Evolutionary conservation across 53 echinoderm and acorn worm genomes (phyloP).

Genomic region (Temnopleurus reevesii): DNA sequence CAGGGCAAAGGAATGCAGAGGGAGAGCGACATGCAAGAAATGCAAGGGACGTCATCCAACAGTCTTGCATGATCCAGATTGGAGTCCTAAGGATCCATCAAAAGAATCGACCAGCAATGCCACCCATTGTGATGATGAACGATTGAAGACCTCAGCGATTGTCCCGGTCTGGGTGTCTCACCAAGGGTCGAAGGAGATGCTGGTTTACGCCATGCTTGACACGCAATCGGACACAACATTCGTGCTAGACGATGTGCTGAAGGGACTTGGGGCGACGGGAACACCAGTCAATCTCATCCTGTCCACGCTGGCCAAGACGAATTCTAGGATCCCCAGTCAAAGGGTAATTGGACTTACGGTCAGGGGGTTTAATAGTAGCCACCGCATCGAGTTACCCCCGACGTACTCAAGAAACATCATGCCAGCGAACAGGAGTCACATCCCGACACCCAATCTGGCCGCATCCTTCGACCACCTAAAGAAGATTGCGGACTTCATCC

Average conservation of each 20-base stretch:
- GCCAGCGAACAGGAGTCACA: conserved; percentile 63
- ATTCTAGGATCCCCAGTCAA: neutral
- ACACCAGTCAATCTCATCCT: neutral
- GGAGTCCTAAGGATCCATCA: neutral
- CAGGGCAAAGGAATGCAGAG: neutral
- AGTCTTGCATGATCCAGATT: neutral
- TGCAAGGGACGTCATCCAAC: neutral
- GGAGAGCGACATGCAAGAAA: neutral
- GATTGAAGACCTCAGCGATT: neutral
- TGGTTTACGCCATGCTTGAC: conserved; percentile 32
- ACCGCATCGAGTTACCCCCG: neutral
- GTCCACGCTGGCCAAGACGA: neutral
- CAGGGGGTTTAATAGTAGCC: neutral
- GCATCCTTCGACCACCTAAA: conserved; percentile 51
- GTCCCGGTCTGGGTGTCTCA: conserved; percentile 31
- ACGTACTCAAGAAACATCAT: conserved; percentile 12
- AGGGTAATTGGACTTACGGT: neutral
- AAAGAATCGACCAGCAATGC: neutral
- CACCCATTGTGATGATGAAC: neutral
- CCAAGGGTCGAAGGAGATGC: neutral
- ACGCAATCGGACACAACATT: conserved; percentile 19
- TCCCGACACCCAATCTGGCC: conserved; percentile 65
- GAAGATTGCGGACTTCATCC: conserved; percentile 41
- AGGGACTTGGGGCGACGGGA: neutral
- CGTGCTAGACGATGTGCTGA: neutral